A percentile compares a stretch with the other conserved stretches of the same genome.
Evolutionary conservation across 2,113 vertebrate species (phyloP).

Genomic region (Tauraco erythrolophus): DNA sequence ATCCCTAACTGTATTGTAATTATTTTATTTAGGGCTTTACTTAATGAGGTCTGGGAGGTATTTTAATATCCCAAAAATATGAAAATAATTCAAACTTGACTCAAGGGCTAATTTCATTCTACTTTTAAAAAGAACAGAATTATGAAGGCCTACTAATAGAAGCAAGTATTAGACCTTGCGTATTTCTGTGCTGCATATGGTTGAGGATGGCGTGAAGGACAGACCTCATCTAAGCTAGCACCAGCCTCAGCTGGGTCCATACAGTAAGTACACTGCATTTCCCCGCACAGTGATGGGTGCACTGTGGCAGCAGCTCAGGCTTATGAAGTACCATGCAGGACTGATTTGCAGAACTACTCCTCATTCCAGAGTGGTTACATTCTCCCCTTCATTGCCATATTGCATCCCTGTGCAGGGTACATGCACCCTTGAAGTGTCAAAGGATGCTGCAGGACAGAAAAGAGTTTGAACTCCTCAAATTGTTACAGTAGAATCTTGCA

Average conservation of each 20-base stretch:
- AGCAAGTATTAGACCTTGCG: not conserved
- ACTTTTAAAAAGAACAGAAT: slow-evolving; percentile 65
- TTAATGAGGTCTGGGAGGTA: slow-evolving; percentile 82
- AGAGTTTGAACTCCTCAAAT: not conserved
- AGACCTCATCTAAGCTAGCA: not conserved
- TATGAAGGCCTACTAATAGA: not conserved
- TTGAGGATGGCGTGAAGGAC: not conserved
- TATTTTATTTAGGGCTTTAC: slow-evolving; percentile 77
- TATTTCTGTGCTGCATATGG: not conserved
- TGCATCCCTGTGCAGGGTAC: not conserved
- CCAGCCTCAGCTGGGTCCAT: not conserved
- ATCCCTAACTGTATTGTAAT: slow-evolving; percentile 73
- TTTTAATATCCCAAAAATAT: slow-evolving; percentile 75
- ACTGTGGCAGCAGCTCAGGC: not conserved
- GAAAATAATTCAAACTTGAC: slow-evolving; percentile 80
- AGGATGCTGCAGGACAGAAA: not conserved
- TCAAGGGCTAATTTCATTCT: slow-evolving; percentile 81
- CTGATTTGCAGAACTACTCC: not conserved
- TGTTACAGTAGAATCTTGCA: not conserved
- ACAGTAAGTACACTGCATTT: not conserved
- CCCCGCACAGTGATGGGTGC: not conserved
- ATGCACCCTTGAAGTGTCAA: not conserved
- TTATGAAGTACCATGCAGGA: not conserved
- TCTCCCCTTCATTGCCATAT: not conserved
- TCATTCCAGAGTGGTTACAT: fast-evolving